Evolutionary conservation across 1,140 invertebrate genomes (phyloP), one percentile per base, ranked within the genome.

Genomic region (Tetramorium parvispinum): DNA sequence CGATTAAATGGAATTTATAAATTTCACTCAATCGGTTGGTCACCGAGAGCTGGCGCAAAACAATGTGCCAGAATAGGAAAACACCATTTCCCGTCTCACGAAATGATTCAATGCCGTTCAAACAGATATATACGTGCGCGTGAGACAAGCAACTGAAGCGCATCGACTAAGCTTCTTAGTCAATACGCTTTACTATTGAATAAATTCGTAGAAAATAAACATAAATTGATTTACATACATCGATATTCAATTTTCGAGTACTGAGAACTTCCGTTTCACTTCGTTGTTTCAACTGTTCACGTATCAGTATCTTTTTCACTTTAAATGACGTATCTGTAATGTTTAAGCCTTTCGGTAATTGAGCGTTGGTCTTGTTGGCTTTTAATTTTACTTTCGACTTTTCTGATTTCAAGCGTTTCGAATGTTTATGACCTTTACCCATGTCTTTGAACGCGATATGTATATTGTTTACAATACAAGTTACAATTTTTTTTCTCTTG

Each of bases 321-420:
- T 98, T 98, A 92, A 99, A 99, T 90, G 97, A 96, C 0, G 98
- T 97, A 92, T 98, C 97, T 0, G 98, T 99, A 3, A 98, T 96
- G 96, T 99, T 99, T 61, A 97, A 96, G 16, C 97, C 97, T 94
- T 97, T 98, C 0, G 97, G 97, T 81, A 95, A 91, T 92, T 96
- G 97, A 90, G 96, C 96, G 94, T 95, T 96, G 2, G 59, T 59
- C 95, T 93, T 96, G 16, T 96, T 96, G 3, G 90, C 94, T 93
- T 98, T 98, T 49, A 98, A 93, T 93, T 98, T 98, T 1, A 97
- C 96, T 96, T 98, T 98, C 0, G 97, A 95, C 90, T 97, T 98
- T 94, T 98, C 97, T 5, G 97, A 96, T 92, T 97, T 97, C 5
- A 97, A 89, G 89, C 97, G 96, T 89, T 97, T 98, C 86, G 97